Base-by-base conservation (phyloP, 92 coral and sea anemone species). In the Siderastrea radians region DNA sequence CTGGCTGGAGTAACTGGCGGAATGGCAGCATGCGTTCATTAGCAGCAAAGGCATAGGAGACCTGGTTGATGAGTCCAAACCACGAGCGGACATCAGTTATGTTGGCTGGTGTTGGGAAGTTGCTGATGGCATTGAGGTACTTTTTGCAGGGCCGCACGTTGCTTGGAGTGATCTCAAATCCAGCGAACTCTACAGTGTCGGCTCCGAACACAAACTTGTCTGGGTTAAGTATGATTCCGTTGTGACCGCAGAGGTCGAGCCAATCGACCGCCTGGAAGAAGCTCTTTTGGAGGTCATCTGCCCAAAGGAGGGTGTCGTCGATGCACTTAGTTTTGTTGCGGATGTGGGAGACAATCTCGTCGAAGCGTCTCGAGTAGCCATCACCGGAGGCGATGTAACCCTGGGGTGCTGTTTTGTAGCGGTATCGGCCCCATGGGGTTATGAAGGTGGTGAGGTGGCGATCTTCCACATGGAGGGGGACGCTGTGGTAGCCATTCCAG, bases 341-440 rank as follows among this genome's bases (percentile, higher is more conserved):
- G 16, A 86, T 61, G 62, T 79, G 90, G 46, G 94, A 82, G 61
- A 91, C 91, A 16, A 91, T 81, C 68, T 91, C 91, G 45, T 91
- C 92, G 61, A 87, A 87, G 1, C 84, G 81, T 71, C 91, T 64
- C 0, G 94, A 91, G 89, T 81, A 91, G 2, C 94, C 91, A 62
- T 87, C 91, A 16, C 80, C 93, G 1, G 93, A 85, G 8, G 91
- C 88, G 65, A 91, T 87, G 75, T 91, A 91, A 0, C 91, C 94
- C 61, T 89, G 95, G 17, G 95, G 95, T 38, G 95, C 95, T 9
- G 93, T 93, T 77, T 77, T 93, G 84, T 93, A 93, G 47, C 91
- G 82, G 65, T 93, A 93, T 49, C 90, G 91, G 13, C 91, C 91
- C 93, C 93, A 89, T 14, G 91, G 95, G n/a, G 93, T 92, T 9